Evolutionary conservation across 2,888 invertebrate species (phyloP), one percentile per base, ranked within the genome.

Genomic region (Doris montereyensis): DNA sequence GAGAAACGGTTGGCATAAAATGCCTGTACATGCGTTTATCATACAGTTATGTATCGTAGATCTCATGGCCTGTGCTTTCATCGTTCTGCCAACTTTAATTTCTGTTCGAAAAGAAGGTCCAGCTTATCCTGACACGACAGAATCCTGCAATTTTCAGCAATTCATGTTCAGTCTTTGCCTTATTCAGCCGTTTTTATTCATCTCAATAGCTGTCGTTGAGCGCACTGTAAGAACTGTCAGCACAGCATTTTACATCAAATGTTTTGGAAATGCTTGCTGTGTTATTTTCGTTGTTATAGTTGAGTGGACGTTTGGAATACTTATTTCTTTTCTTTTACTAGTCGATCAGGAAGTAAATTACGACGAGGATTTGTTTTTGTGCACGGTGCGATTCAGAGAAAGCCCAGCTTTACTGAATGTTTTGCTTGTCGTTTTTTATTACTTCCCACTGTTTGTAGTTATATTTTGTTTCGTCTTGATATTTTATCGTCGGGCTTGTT

Each of bases 11-110:
- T 65, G 72, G 26, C 41, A 73, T 73, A 65, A 73, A 52, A 65
- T 73, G 34, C 52, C 73, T 26, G 73, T 62, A 41, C 72, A 67
- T 28, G 65, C 30, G 30, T 72, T 73, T 41, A 65, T 78, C 5
- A 58, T 72, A 1, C 78, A 78, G 67, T 65, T 78, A 30, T 60
- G 73, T 67, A 17, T 78, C 24, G 57, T 78, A 0, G 78, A 78
- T 34, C 72, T 78, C 52, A 24, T 52, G n/a, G 78, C 78, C n/a
- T 78, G 73, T 34, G 21, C 73, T 30, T 60, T 60, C 21, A 67
- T 78, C n/a, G 30, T 78, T 32, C 30, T 78, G 21, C 78, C 78
- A 2, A 28, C 73, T 1, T 26, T 72, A 8, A 26, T 72, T 5
- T 41, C 73, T n/a, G 78, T 73, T 3, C 65, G 73, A 8, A 10